Evolutionary conservation across 2,888 invertebrate genomes (phyloP), one percentile per base, ranked within the genome.

Genomic region (Pharmacophagus antenor): DNA sequence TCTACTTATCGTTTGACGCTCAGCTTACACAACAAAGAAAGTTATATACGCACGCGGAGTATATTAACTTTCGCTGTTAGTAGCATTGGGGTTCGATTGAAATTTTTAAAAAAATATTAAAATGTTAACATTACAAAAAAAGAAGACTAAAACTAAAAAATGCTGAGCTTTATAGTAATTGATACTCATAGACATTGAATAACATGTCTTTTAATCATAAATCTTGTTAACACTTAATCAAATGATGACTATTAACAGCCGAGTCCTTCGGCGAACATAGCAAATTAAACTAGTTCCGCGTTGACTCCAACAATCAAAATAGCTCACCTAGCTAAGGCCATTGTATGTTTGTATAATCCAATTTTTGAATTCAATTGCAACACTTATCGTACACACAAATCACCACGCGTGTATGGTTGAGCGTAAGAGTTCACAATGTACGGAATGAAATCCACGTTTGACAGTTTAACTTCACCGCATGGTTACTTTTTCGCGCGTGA

Each of bases 261-360:
- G 72, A 80, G 81, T 85, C 84, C 85, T 84, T 86, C 84, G 84
- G 65, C 63, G 63, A 66, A 81, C 77, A 85, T 81, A 82, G 82
- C 84, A 84, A 86, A 86, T 84, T 82, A 85, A 84, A 86, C 82
- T 82, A 88, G 85, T 89, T 89, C 88, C 88, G 88, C 76, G 87
- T 88, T 88, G 87, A 87, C 86, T 86, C 79, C 83, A 88, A 83
- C 87, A 88, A 87, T 88, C 77, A 84, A 88, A 89, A 90, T 89
- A 90, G 84, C 90, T 89, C 83, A 90, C 90, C 90, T 90, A 85
- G 90, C 90, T 90, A 90, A 89, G 86, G 90, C 90, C 90, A 90
- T 90, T 83, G 87, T 89, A 84, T 85, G 81, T 84, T 87, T 83
- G 88, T 87, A 87, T 82, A 89, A 90, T 90, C 90, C 90, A 89